Evolutionary conservation across 2,797 vertebrate species (phyloP), one percentile per base, ranked within the genome.

Genomic region (Myotis vivesi): DNA sequence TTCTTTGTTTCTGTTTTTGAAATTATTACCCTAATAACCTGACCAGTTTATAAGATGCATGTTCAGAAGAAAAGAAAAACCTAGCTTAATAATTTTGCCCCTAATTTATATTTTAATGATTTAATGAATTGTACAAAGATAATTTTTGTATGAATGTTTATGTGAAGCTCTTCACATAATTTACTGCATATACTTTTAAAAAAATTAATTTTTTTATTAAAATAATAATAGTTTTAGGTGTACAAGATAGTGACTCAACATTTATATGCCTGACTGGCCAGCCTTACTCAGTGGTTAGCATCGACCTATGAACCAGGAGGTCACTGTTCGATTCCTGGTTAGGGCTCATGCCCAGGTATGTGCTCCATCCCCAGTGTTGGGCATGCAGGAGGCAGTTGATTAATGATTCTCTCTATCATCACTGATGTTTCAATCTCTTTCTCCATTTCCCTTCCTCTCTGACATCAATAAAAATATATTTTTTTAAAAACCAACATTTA

Each of bases 41-140:
- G 16, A 51, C 46, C 30, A 62, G 28, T 23, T 62, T 88, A 41
- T 8, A 81, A 77, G 12, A 68, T 69, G 71, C 11, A 77, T 81
- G 94, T 92, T 72, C 13, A 92, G 20, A 88, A 96, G 17, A 46
- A 66, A 81, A 41, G 3, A 69, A 68, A 80, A 51, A 46, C 0
- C 4, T 89, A 71, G 13, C 22, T 66, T 79, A 57, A 12, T 57
- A 6, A 59, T 64, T n/a, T 62, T 72, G 44, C 15, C 28, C 46
- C 23, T 80, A 55, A 53, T 91, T 83, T 75, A 46, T 53, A 80
- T 69, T 71, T 84, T 72, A 88, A 38, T 75, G 95, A 79, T 79
- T 87, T 66, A 86, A 86, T 66, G 62, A 93, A 75, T 87, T 76
- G 28, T 59, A 5, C 20, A 72, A 89, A 17, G 30, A 4, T 1